A percentile compares a stretch with the other conserved stretches of the same genome.
Evolutionary conservation across 2,888 invertebrate genomes (phyloP).

Genomic region (Platycnemis pennipes): DNA sequence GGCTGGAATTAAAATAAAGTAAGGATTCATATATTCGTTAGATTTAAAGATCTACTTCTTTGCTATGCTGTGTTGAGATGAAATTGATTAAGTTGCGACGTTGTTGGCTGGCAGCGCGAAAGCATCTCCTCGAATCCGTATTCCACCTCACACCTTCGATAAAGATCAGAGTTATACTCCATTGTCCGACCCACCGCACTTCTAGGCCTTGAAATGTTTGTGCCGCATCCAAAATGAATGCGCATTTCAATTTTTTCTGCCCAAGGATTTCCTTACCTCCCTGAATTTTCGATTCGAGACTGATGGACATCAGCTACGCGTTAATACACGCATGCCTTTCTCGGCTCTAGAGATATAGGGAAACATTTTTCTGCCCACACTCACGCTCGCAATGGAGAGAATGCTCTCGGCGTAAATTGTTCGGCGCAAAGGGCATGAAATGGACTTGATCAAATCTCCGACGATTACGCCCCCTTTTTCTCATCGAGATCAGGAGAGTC

Average conservation of each 20-base stretch:
- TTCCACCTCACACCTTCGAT: not conserved
- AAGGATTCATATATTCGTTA: not conserved
- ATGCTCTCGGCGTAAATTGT: not conserved
- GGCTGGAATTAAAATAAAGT: not conserved
- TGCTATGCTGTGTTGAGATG: not conserved
- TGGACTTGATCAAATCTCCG: not conserved
- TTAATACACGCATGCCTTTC: not conserved
- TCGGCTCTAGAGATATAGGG: not conserved
- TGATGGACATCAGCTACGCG: not conserved
- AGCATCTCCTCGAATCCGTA: not conserved
- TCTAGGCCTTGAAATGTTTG: not conserved
- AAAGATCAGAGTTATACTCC: not conserved
- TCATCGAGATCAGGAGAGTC: not conserved
- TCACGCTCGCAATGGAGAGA: not conserved
- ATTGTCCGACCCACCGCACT: conserved; percentile 4
- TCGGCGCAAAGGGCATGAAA: not conserved
- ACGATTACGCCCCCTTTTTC: not conserved
- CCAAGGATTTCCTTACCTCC: not conserved
- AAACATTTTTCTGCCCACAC: not conserved
- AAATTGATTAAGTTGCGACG: not conserved
- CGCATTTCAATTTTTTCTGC: not conserved
- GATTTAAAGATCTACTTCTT: not conserved
- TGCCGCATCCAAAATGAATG: conserved; percentile 6
- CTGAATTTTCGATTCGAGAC: not conserved
- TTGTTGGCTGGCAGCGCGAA: not conserved